A percentile compares a stretch with the other conserved stretches of the same genome.
Conservation (phyloP, 2,888 invertebrate genomes). For the Cephus pulcher region DNA sequence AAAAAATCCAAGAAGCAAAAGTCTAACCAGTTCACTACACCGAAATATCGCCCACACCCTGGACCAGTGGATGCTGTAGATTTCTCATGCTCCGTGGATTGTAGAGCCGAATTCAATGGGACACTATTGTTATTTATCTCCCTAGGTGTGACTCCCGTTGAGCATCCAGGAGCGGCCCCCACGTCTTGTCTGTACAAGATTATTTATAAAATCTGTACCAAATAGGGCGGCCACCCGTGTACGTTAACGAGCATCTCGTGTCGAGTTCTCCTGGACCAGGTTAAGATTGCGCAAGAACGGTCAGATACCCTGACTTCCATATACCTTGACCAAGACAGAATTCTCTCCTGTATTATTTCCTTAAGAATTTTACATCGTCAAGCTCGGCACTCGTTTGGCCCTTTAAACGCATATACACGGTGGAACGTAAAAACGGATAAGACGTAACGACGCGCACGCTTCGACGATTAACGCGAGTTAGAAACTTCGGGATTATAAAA, state of each 20-base stretch:
- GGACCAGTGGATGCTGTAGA: slow-evolving; percentile 16
- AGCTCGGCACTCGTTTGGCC: neutral
- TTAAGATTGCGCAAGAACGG: neutral
- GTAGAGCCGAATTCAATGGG: slow-evolving; percentile 43
- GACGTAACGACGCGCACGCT: neutral
- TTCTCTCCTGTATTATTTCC: neutral
- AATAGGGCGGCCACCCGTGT: slow-evolving; percentile 35
- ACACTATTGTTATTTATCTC: slow-evolving; percentile 48
- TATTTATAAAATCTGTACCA: slow-evolving; percentile 43
- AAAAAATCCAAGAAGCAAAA: neutral
- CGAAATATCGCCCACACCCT: slow-evolving; percentile 27
- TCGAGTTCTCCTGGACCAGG: neutral
- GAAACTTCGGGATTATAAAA: neutral
- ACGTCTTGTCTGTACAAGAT: slow-evolving; percentile 28
- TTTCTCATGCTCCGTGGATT: neutral
- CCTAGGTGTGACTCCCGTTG: slow-evolving; percentile 42
- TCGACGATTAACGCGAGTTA: neutral
- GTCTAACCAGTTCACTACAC: neutral
- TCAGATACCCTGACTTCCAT: neutral
- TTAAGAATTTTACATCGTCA: neutral
- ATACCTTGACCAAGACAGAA: neutral
- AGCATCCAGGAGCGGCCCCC: slow-evolving; percentile 34
- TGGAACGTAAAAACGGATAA: neutral
- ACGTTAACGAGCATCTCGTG: slow-evolving; percentile 31
- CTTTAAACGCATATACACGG: neutral